Base-by-base conservation (phyloP, 2,888 invertebrate species). In the Drosophila koepferae region DNA sequence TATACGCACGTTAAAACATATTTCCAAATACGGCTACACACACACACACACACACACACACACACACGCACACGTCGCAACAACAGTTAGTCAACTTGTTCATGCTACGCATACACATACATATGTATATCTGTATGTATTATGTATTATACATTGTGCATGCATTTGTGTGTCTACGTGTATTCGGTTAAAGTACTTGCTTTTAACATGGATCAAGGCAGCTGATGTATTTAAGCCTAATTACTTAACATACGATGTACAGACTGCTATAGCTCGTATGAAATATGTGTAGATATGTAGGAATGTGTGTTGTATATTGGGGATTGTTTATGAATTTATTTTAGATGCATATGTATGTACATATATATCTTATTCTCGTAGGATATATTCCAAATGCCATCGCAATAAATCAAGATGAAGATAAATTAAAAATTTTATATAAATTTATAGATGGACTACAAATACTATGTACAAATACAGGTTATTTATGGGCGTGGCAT, bases 1-100 rank as follows among this genome's bases (percentile, higher is more conserved):
- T 48, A 31, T 49, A 58, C 23, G 38, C 38, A 46, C 36, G 44
- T 46, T 46, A 51, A 48, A 28, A 12, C 40, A 54, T 23, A 36
- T 49, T 23, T 38, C 12, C 64, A 65, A 41, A 41, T 20, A 48
- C 28, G 54, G 16, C 38, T 20, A 6, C 8, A 40, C 18, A 41
- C 48, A 43, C 59, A 48, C 41, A 10, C 41, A 41, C 41, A n/a
- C 41, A 41, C 18, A 20, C 38, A 6, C 8, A 40, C 18, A 41
- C 48, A 43, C 59, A 48, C 41, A 10, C 41, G n/a, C 41, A n/a
- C 41, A 41, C 18, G 43, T 51, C 9, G 12, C 16, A 18, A 38
- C 23, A 41, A 49, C 41, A 36, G 53, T 36, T 20, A 16, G 20
- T 51, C 31, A 34, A 31, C 28, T 31, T 28, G 28, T 28, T 46